Conservation (phyloP, 1,140 invertebrate species). For the Stegodyphus dumicola region DNA sequence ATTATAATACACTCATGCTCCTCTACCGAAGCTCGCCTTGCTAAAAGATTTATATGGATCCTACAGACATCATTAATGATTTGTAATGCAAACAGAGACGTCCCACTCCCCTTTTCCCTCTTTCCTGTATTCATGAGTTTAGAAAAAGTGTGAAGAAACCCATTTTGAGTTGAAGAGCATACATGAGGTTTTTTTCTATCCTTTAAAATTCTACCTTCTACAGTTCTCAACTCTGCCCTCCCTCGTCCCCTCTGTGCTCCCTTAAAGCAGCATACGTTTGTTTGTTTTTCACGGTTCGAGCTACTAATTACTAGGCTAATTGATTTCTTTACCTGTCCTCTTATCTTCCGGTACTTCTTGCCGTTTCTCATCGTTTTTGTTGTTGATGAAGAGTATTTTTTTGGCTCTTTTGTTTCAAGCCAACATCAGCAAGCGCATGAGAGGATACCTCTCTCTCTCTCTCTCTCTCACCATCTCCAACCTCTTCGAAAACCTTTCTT, state of each 20-base stretch:
- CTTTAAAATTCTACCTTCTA: neutral
- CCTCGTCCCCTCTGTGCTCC: neutral
- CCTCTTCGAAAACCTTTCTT: slow-evolving; percentile 29
- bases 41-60: slow-evolving; percentile 48
- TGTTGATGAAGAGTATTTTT: neutral
- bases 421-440: neutral
- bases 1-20: no score
- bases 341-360: slow-evolving; percentile 42
- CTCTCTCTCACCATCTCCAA: neutral
- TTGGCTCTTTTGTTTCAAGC: neutral
- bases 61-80: slow-evolving; percentile 44
- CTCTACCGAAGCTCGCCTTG: neutral
- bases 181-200: slow-evolving; percentile 7
- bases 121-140: neutral
- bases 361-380: slow-evolving; percentile 1
- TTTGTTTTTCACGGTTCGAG: slow-evolving; percentile 53
- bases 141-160: slow-evolving; percentile 52
- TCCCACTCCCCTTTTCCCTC: neutral
- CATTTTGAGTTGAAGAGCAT: slow-evolving; percentile 21
- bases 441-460: neutral
- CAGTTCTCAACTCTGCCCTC: neutral
- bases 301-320: slow-evolving; percentile 54
- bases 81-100: slow-evolving; percentile 51
- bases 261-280: slow-evolving; percentile 9
- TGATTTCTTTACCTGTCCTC: slow-evolving; percentile 58